A percentile compares a stretch with the other conserved stretches of the same genome.
These are phyloP conservation scores for Pipistrellus pygmaeus DNA, from an alignment of 2,797 vertebrate species.

Conservation along the genomic window DNA sequence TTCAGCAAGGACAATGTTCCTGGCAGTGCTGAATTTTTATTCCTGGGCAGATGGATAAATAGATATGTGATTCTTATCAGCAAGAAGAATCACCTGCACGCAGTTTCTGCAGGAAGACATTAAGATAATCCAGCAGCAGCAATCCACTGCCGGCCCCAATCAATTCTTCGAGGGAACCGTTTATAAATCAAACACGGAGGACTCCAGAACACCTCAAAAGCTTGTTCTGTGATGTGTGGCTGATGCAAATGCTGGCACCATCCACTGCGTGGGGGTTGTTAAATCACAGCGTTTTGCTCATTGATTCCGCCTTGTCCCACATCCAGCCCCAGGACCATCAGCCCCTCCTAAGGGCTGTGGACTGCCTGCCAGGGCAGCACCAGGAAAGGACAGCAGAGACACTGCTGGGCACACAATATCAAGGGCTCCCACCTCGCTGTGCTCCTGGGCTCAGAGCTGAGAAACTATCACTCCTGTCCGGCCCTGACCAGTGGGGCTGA, in stretches of 20 bases:
- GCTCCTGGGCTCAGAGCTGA: not conserved
- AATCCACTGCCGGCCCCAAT: not conserved
- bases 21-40: slow-evolving; percentile 45
- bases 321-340: not conserved
- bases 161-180: not conserved
- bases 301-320: not conserved
- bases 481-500: not conserved
- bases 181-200: slow-evolving; percentile 18
- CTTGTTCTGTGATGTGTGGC: not conserved
- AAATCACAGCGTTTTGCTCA: slow-evolving; percentile 47
- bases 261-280: not conserved
- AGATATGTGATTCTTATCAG: slow-evolving; percentile 49
- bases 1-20: slow-evolving; percentile 35
- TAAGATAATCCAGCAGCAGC: slow-evolving; percentile 9
- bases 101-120: slow-evolving; percentile 54
- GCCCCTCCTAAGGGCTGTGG: not conserved
- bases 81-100: slow-evolving; percentile 64
- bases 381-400: not conserved
- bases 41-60: slow-evolving; percentile 52
- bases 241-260: not conserved
- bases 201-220: not conserved
- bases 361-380: not conserved
- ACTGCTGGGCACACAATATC: not conserved
- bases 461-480: not conserved
- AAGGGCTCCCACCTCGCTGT: not conserved